Conservation (phyloP, 2,888 invertebrate genomes). For the Branchellion lobata region DNA sequence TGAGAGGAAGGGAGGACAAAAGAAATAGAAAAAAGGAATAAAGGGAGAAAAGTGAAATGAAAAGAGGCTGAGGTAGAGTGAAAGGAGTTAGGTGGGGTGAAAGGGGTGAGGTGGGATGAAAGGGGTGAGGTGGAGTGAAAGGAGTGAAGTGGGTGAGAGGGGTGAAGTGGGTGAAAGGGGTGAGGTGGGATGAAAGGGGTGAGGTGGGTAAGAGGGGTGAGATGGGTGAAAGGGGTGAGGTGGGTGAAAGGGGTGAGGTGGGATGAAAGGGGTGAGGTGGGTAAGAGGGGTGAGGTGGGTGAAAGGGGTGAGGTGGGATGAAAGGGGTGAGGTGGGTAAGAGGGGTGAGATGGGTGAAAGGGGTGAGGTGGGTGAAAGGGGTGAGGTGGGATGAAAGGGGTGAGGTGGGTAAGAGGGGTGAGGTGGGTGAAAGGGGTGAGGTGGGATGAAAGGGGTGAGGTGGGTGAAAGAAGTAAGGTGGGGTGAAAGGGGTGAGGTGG, state of each 20-base stretch:
- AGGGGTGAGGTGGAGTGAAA: too few species aligned
- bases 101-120: too few species aligned
- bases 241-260: background rate
- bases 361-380: conserved; percentile 12
- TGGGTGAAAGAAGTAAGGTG: too few species aligned
- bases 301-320: background rate
- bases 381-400: conserved; percentile 23
- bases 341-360: background rate
- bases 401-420: background rate
- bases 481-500: too few species aligned
- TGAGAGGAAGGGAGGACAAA: too few species aligned
- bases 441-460: too few species aligned
- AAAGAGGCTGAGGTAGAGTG: background rate
- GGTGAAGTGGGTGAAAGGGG: conserved; percentile 19
- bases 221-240: conserved; percentile 1
- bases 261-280: conserved; percentile 13
- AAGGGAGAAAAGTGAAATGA: conserved; percentile 28
- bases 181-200: background rate
- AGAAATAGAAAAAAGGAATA: background rate
- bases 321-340: background rate
- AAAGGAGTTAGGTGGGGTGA: background rate
- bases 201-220: background rate
- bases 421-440: too few species aligned
- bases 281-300: conserved; percentile 24
- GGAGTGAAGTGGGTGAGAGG: conserved; percentile 22